phyloP scores from a whole-genome alignment of 2,888 invertebrate genomes.

The Amblyjoppa fuscipennis region DNA sequence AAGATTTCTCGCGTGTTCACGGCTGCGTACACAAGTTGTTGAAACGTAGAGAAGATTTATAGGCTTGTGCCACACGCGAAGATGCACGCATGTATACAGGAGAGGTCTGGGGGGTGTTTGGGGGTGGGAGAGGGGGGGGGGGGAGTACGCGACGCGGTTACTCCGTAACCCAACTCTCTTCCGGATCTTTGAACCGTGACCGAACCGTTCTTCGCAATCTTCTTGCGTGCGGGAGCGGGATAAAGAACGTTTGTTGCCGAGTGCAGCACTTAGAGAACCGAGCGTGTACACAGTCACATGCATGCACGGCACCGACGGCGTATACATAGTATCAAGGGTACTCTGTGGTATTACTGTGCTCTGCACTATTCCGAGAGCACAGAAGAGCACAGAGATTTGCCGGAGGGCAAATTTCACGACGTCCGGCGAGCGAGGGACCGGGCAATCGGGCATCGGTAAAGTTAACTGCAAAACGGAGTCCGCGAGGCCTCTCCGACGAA shows the following conservation, averaged over 20 bases:
- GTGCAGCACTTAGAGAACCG: slow-evolving; percentile 57
- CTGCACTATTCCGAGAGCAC: slow-evolving; percentile 31
- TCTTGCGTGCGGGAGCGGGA: slow-evolving; percentile 68
- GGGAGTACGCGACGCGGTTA: slow-evolving; percentile 64
- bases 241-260: slow-evolving; percentile 71
- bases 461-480: slow-evolving; percentile 34
- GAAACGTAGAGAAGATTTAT: slow-evolving; percentile 71
- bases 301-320: background rate
- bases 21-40: slow-evolving; percentile 71
- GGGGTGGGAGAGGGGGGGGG: slow-evolving; percentile 11
- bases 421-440: slow-evolving; percentile 33
- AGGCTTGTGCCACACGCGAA: slow-evolving; percentile 69
- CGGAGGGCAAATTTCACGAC: slow-evolving; percentile 53
- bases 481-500: slow-evolving; percentile 4
- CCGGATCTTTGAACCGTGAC: slow-evolving; percentile 74
- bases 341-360: background rate
- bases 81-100: slow-evolving; percentile 62
- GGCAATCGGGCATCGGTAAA: slow-evolving; percentile 10
- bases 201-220: slow-evolving; percentile 70
- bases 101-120: background rate
- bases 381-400: slow-evolving; percentile 40
- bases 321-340: background rate
- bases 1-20: slow-evolving; percentile 69
- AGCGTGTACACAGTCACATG: slow-evolving; percentile 53
- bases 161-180: slow-evolving; percentile 70